Base-by-base conservation (phyloP, 1,140 invertebrate species). In the Bathynomus jamesi region DNA sequence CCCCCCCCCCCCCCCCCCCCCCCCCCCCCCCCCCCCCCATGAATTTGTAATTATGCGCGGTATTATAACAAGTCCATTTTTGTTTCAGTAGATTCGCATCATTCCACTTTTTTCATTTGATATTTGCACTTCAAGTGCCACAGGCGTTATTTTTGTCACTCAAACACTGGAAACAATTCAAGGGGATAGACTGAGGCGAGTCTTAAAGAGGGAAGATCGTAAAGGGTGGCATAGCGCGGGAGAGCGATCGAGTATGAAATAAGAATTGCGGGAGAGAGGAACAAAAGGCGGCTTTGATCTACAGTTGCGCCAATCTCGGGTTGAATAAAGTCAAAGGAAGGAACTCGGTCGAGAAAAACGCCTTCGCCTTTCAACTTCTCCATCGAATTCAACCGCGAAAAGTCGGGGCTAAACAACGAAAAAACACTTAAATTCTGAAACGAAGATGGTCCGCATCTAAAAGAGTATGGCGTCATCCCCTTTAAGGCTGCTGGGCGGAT, bases 71-170 rank as follows among this genome's bases (percentile, higher is more conserved):
- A n/a, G n/a, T n/a, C n/a, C n/a, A n/a, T n/a, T n/a, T n/a, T n/a
- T n/a, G n/a, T n/a, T n/a, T n/a, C n/a, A n/a, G n/a, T n/a, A n/a
- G n/a, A n/a, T n/a, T n/a, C n/a, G n/a, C n/a, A n/a, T n/a, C n/a
- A n/a, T n/a, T n/a, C n/a, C n/a, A n/a, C n/a, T n/a, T n/a, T n/a
- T n/a, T n/a, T n/a, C n/a, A n/a, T n/a, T n/a, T n/a, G n/a, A n/a
- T n/a, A n/a, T n/a, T n/a, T n/a, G n/a, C n/a, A n/a, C n/a, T n/a
- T n/a, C 46, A 70, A 70, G 53, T 68, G 63, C 70, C 67, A 68
- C 70, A 74, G 70, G 67, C 72, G 68, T 74, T 74, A 70, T 67
- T 74, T 74, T 74, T 74, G 69, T 67, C 72, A 68, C 67, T 74
- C 65, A 67, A 60, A 63, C 65, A 68, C 67, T 66, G 67, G 67